phyloP scores from a whole-genome alignment of 2,113 vertebrate genomes.

The Prionailurus bengalensis region DNA sequence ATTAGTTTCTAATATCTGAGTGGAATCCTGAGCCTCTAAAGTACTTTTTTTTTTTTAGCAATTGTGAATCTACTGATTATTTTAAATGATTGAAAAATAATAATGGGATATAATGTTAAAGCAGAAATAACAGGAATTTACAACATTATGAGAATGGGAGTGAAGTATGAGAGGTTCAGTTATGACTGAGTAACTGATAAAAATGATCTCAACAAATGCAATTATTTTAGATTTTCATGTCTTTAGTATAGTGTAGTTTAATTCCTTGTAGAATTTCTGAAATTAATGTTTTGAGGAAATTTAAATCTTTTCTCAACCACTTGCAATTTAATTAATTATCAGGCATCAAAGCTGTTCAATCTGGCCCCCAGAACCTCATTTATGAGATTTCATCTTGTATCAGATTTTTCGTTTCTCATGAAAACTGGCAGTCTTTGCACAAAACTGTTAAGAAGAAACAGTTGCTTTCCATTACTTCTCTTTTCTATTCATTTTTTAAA shows the following conservation, averaged over 20 bases:
- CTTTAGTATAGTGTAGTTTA: neutral
- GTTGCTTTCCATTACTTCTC: neutral
- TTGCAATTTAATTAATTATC: neutral
- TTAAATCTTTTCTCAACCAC: neutral
- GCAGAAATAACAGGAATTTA: neutral
- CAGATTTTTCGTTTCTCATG: neutral
- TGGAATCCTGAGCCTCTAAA: neutral
- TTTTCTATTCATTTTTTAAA: neutral
- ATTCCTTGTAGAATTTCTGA: neutral
- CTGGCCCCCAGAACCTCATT: neutral
- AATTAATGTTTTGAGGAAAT: neutral
- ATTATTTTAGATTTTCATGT: slow-evolving; percentile 18
- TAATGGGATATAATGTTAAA: neutral
- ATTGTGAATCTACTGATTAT: neutral
- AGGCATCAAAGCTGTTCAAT: neutral
- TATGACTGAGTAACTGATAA: neutral
- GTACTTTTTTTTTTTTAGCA: neutral
- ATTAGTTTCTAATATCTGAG: neutral
- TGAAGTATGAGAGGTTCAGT: neutral
- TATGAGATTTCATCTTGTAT: neutral
- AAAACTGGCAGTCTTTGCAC: neutral
- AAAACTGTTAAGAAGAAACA: neutral
- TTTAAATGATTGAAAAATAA: slow-evolving; percentile 14
- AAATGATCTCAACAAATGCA: neutral
- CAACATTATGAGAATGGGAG: neutral